Evolutionary conservation across 2,888 invertebrate species (phyloP).

Genomic region (Stenurella melanura): DNA sequence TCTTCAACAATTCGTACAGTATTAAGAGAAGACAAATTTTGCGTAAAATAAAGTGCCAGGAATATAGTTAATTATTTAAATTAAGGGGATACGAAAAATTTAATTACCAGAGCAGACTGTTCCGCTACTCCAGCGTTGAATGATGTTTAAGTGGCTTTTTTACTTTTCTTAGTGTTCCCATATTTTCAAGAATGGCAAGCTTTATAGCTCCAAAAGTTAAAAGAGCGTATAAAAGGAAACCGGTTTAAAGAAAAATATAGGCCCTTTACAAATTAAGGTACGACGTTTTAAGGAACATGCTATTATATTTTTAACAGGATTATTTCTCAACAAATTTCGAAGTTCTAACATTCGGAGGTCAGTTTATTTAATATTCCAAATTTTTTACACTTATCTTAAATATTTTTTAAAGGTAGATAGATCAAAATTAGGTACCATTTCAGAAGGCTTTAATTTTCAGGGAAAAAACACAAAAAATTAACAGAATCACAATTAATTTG

Average conservation of each 20-base stretch:
- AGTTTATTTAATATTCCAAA: too few species aligned
- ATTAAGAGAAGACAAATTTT: not conserved
- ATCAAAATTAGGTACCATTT: too few species aligned
- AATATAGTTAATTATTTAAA: conserved; percentile 13
- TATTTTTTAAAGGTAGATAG: too few species aligned
- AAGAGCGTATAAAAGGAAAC: conserved; percentile 6
- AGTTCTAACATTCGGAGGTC: not conserved
- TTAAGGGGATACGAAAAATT: conserved; percentile 2
- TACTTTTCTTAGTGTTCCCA: conserved; percentile 11
- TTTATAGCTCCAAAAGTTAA: conserved; percentile 15
- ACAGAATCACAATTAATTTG: too few species aligned
- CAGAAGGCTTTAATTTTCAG: too few species aligned
- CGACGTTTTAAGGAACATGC: not conserved
- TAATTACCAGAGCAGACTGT: conserved; percentile 21
- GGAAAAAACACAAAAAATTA: too few species aligned
- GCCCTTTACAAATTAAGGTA: not conserved
- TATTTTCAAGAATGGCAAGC: conserved; percentile 2
- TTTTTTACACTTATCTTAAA: too few species aligned
- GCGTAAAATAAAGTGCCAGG: not conserved
- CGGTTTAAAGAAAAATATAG: not conserved
- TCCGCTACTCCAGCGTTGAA: not conserved
- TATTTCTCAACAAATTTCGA: not conserved
- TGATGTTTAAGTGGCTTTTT: conserved; percentile 22
- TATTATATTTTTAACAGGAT: not conserved
- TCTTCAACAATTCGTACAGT: not conserved